phyloP scores from a whole-genome alignment of 2,797 vertebrate genomes.

The Harpagifer antarcticus region DNA sequence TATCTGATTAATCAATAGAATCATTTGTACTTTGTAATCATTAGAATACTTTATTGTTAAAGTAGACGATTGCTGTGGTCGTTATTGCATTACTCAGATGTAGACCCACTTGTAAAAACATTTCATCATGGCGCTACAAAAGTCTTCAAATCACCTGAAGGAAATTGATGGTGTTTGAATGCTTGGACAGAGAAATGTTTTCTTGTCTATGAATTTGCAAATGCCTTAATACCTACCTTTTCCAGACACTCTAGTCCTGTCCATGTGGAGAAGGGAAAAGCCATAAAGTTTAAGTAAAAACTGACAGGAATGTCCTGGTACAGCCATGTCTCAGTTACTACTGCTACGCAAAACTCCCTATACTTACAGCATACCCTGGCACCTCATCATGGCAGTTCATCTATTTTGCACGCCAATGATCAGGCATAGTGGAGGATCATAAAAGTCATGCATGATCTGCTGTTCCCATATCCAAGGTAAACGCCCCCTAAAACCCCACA shows the following conservation, averaged over 20 bases:
- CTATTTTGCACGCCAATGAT: constrained; percentile 4
- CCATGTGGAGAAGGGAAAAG: constrained; percentile 30
- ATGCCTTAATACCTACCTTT: not conserved
- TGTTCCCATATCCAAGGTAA: not conserved
- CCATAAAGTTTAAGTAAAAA: constrained; percentile 41
- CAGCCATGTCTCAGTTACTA: constrained; percentile 34
- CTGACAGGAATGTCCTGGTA: constrained; percentile 46
- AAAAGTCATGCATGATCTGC: constrained; percentile 2
- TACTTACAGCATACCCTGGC: constrained; percentile 21
- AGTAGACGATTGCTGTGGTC: too few relatives aligned
- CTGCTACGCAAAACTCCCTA: constrained; percentile 5
- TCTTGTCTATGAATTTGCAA: not conserved
- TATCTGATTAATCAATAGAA: too few relatives aligned
- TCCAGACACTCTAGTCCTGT: constrained; percentile 29
- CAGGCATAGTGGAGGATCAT: not conserved
- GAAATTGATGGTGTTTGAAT: not conserved
- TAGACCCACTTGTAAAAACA: not conserved
- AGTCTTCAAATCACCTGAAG: not conserved
- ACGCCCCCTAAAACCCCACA: not conserved
- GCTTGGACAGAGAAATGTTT: not conserved
- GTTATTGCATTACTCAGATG: not conserved
- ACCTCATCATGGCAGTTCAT: constrained; percentile 8
- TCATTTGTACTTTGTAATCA: too few relatives aligned
- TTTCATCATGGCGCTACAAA: not conserved
- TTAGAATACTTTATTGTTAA: too few relatives aligned